Evolutionary conservation across 2,888 invertebrate species (phyloP).

Genomic region (Drosophila borealis): DNA sequence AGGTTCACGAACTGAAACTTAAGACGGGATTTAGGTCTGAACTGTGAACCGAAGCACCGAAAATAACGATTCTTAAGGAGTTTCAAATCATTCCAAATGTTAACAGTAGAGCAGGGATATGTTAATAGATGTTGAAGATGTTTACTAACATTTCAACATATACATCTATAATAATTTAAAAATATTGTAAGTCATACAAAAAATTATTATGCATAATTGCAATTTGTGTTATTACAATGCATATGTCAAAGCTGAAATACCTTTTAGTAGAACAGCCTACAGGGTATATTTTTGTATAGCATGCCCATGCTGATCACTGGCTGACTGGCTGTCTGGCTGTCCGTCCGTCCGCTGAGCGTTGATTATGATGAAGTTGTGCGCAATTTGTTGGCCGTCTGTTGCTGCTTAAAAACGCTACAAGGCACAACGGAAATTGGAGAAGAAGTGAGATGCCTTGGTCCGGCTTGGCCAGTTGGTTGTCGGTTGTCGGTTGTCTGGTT

Average conservation of each 20-base stretch:
- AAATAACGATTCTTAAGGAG: no score
- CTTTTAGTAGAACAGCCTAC: neutral
- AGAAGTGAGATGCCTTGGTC: conserved; percentile 42
- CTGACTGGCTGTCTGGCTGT: conserved; percentile 8
- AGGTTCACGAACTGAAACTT: no score
- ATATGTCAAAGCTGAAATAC: no score
- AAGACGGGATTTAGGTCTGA: no score
- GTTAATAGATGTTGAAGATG: no score
- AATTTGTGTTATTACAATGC: neutral
- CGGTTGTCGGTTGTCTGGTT: conserved; percentile 8
- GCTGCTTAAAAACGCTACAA: conserved; percentile 63
- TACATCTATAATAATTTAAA: no score
- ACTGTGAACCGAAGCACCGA: no score
- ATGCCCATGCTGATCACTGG: conserved; percentile 1
- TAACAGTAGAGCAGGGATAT: no score
- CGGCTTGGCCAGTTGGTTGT: conserved; percentile 17
- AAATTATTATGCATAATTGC: no score
- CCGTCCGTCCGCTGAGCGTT: conserved; percentile 54
- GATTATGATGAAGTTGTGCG: conserved; percentile 81
- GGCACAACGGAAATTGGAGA: conserved; percentile 81
- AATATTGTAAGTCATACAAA: no score
- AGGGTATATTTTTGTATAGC: conserved; percentile 22
- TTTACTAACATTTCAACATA: no score
- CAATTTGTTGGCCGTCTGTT: conserved; percentile 81
- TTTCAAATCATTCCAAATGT: no score